Evolutionary conservation across 1,140 invertebrate genomes (phyloP), one percentile per base, ranked within the genome.

Genomic region (Pseudomyrmex flavicornis): DNA sequence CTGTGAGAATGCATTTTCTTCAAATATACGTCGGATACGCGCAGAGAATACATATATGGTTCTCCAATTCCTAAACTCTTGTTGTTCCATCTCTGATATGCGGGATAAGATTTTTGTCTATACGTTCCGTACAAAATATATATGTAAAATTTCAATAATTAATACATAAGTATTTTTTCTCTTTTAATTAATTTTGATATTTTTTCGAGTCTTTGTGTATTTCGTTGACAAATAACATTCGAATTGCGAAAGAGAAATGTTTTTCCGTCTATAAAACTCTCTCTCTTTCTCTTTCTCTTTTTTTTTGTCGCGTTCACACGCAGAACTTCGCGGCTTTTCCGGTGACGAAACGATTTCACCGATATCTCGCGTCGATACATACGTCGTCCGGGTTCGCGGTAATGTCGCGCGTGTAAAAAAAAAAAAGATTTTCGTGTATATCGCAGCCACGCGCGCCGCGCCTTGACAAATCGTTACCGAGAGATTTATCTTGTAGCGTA

Each of bases 401-500:
- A 35, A 35, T 35, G 35, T 35, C 35, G 35, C 35, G 5, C 5
- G 35, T 7, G 5, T 0, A 35, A 35, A 35, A 35, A 7, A 35
- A 35, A 35, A 44, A 26, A 17, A 13, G 61, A 66, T 82, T 82
- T 82, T 82, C 59, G 69, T 17, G 74, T 46, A 35, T 82, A 61
- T 62, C 48, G 70, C 58, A 13, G 59, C 80, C 59, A 63, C 70
- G 59, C 70, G 58, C 72, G 26, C 20, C 50, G 48, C 76, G 46
- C 50, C 73, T 59, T 83, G 82, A 83, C 73, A 83, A 83, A 83
- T 83, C 82, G 82, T 83, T 83, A 83, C 82, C 73, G 22, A 20
- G 72, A 83, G 82, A 83, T 83, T 83, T 83, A 83, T 83, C 82
- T 83, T 66, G 61, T 79, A 65, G 82, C 82, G 77, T 77, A 77